Percentiles rank a stretch among this genome's conserved stretches.
Conservation (phyloP, 2,797 vertebrate species). For the Mormyrops attenuatus region DNA sequence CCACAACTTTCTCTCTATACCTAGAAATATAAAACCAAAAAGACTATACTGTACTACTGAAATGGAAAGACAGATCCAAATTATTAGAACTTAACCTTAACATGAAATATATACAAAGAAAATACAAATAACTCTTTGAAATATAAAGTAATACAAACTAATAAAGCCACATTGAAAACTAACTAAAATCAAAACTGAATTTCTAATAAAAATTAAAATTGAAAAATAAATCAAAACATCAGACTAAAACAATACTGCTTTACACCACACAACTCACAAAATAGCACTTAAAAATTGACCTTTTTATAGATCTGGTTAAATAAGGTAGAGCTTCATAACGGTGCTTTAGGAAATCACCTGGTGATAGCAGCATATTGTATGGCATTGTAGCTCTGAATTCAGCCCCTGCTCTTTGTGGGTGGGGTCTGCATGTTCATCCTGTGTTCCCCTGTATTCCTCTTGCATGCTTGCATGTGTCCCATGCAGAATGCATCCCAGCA, state of each 20-base stretch:
- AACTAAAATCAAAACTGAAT: background rate
- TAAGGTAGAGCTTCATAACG: background rate
- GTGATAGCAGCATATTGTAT: background rate
- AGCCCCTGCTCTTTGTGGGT: background rate
- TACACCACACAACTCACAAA: background rate
- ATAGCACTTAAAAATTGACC: background rate
- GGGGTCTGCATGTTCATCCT: background rate
- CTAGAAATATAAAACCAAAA: too few relatives aligned
- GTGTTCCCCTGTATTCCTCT: background rate
- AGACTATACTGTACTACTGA: background rate
- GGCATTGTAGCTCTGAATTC: background rate
- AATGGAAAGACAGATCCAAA: background rate
- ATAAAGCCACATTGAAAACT: background rate
- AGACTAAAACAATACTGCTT: background rate
- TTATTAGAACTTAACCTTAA: background rate
- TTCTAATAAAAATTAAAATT: background rate
- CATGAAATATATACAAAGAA: background rate
- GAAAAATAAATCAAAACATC: background rate
- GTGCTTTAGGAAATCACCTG: background rate
- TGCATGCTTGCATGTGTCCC: background rate
- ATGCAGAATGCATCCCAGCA: background rate
- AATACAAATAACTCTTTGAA: background rate
- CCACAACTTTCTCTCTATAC: background rate
- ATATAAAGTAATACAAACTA: background rate
- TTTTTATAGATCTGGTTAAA: background rate